These are phyloP conservation scores for Gandaritis pyraliata DNA, from an alignment of 2,888 invertebrate species.

Conservation along the genomic window DNA sequence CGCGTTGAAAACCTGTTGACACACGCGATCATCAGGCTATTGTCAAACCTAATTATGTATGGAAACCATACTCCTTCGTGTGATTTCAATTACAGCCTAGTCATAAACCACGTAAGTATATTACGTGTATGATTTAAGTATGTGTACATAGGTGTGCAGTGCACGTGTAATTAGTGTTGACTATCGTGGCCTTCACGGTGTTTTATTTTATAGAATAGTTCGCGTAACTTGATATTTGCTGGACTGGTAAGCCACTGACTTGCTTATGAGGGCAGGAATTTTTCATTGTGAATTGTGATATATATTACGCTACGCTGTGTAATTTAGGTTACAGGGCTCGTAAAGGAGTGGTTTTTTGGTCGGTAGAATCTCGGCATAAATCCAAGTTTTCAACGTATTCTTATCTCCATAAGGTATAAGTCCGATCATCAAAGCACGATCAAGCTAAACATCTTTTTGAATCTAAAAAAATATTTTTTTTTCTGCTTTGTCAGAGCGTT, in stretches of 20 bases:
- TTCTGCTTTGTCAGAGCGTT: too few relatives aligned
- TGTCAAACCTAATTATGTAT: slow-evolving; percentile 7
- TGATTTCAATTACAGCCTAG: slow-evolving; percentile 31
- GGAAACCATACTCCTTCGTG: slow-evolving; percentile 21
- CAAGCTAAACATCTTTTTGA: too few relatives aligned
- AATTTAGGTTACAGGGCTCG: too few relatives aligned
- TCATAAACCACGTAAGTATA: slow-evolving; percentile 24
- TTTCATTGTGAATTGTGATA: slow-evolving; percentile 6
- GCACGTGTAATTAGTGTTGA: slow-evolving; percentile 50
- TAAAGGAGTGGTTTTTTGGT: too few relatives aligned
- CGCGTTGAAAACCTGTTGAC: slow-evolving; percentile 2
- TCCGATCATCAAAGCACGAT: too few relatives aligned
- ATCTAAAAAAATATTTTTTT: too few relatives aligned
- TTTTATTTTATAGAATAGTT: slow-evolving; percentile 56
- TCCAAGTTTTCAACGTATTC: too few relatives aligned
- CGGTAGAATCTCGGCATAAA: too few relatives aligned
- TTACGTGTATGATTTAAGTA: slow-evolving; percentile 22
- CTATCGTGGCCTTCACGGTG: slow-evolving; percentile 58
- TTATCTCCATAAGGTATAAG: too few relatives aligned
- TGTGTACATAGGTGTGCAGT: slow-evolving; percentile 34
- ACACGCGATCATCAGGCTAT: not conserved
- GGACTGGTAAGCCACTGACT: slow-evolving; percentile 8
- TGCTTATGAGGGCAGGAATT: slow-evolving; percentile 19
- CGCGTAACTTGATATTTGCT: slow-evolving; percentile 47
- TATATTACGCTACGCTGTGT: not conserved